A percentile compares a stretch with the other conserved stretches of the same genome.
Conservation (phyloP, 2,888 invertebrate species). For the Campoplex nolae region DNA sequence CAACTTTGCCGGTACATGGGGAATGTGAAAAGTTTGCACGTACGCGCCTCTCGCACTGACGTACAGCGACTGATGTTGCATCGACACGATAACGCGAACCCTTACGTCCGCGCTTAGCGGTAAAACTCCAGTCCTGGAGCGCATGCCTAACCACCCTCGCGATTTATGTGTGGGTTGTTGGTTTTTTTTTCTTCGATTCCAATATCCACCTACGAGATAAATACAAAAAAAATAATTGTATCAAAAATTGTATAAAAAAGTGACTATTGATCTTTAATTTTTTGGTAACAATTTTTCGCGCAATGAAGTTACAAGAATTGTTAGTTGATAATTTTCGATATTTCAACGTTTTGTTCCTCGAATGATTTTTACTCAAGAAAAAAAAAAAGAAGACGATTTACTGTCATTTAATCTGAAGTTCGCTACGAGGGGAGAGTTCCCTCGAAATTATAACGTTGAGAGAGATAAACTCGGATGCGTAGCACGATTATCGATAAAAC, state of each 20-base stretch:
- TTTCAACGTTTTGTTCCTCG: not conserved
- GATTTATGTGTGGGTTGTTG: slow-evolving; percentile 41
- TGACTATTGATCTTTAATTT: not conserved
- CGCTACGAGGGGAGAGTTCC: not conserved
- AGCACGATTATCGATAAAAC: slow-evolving; percentile 62
- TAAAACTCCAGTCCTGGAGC: slow-evolving; percentile 62
- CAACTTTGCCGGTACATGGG: slow-evolving; percentile 15
- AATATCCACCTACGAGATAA: slow-evolving; percentile 30
- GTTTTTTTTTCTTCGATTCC: not conserved
- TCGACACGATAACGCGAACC: slow-evolving; percentile 68
- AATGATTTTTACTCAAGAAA: not conserved
- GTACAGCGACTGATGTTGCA: slow-evolving; percentile 71
- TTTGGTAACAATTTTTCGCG: too few relatives aligned
- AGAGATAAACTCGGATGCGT: slow-evolving; percentile 40
- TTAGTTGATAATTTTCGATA: too few relatives aligned
- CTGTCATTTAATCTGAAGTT: not conserved
- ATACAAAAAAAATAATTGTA: not conserved
- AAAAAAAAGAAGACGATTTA: not conserved
- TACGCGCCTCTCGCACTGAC: slow-evolving; percentile 66
- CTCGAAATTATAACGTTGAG: not conserved
- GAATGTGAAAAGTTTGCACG: slow-evolving; percentile 32
- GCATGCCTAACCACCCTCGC: slow-evolving; percentile 69
- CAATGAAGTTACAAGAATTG: not conserved
- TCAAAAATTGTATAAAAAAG: not conserved
- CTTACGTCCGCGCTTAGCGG: slow-evolving; percentile 61